phyloP scores from a whole-genome alignment of 2,113 vertebrate genomes.

The Melanocharis versteri region DNA sequence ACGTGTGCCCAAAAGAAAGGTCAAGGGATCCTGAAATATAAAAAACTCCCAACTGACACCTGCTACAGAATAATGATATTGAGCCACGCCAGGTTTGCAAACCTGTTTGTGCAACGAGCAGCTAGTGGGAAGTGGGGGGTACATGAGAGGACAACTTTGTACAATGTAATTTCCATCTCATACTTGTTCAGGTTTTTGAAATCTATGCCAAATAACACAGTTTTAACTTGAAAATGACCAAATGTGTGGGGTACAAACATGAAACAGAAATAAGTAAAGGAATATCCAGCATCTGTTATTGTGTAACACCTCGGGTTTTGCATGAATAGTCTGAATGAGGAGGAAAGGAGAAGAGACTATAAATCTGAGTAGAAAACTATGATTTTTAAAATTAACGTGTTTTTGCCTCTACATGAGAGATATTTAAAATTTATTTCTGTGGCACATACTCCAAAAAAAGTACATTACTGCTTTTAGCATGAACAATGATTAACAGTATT shows the following conservation, averaged over 20 bases:
- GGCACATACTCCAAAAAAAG: background rate
- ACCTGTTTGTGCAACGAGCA: background rate
- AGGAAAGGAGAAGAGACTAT: background rate
- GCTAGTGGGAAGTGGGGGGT: background rate
- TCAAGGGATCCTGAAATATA: slow-evolving; percentile 56
- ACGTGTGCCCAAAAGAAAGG: slow-evolving; percentile 65
- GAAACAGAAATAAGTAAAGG: background rate
- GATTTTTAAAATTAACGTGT: background rate
- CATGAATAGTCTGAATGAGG: background rate
- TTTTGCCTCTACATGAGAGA: background rate
- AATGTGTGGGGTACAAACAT: background rate
- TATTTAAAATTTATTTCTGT: background rate
- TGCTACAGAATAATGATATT: slow-evolving; percentile 38
- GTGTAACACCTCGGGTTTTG: background rate
- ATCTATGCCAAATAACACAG: background rate
- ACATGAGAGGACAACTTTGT: background rate
- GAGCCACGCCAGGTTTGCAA: background rate
- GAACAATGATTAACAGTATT: background rate
- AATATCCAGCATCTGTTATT: background rate
- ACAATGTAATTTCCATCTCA: background rate
- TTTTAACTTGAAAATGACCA: background rate
- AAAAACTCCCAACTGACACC: slow-evolving; percentile 34
- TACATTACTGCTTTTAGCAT: background rate
- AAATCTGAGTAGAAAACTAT: background rate
- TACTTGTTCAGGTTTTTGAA: background rate